Conservation (phyloP, 2,888 invertebrate species). For the Phragmatobia fuliginosa region DNA sequence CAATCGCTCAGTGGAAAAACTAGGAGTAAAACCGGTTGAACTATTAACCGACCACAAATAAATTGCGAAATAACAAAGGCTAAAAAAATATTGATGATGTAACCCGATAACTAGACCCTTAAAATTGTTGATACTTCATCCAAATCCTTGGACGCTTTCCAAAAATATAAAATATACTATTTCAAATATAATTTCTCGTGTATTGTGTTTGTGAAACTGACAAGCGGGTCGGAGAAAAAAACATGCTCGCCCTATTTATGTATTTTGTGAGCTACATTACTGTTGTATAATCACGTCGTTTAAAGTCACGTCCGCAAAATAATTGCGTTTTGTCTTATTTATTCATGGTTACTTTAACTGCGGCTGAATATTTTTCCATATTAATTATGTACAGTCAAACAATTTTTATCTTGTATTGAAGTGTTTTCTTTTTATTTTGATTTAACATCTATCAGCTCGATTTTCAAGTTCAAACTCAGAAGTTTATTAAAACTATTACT, state of each 20-base stretch:
- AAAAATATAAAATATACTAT: constrained; percentile 43
- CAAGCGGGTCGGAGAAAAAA: constrained; percentile 26
- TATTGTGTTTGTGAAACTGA: constrained; percentile 30
- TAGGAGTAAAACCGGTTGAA: too few species aligned
- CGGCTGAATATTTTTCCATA: constrained; percentile 48
- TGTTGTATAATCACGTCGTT: constrained; percentile 45
- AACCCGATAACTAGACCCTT: not conserved
- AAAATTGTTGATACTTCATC: constrained; percentile 25
- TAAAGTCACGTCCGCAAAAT: constrained; percentile 42
- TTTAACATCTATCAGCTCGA: too few species aligned
- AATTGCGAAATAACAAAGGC: too few species aligned
- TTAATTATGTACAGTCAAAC: constrained; percentile 1
- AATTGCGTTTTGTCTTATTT: constrained; percentile 32
- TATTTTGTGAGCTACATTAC: constrained; percentile 11
- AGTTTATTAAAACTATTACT: too few species aligned
- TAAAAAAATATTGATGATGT: not conserved
- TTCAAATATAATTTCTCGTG: constrained; percentile 39
- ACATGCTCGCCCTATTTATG: constrained; percentile 12
- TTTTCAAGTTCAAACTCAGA: too few species aligned
- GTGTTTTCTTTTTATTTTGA: too few species aligned
- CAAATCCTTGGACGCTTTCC: constrained; percentile 45
- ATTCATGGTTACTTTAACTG: constrained; percentile 44
- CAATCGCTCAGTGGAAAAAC: too few species aligned
- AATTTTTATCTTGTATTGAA: not conserved
- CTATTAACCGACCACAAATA: too few species aligned